Evolutionary conservation across 2,888 invertebrate species (phyloP).

Genomic region (Rutpela maculata): DNA sequence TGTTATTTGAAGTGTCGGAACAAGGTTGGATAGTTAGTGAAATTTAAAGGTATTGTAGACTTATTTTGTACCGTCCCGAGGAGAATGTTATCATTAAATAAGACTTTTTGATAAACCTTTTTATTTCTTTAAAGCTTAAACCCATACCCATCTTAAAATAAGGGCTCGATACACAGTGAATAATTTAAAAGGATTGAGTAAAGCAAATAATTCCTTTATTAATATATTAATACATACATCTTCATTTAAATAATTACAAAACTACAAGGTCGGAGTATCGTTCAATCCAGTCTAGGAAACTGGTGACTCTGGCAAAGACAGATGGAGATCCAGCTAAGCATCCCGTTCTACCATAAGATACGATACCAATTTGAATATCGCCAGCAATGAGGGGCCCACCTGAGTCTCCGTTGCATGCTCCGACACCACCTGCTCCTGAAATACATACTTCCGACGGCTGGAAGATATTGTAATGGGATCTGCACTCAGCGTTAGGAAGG

Average conservation of each 20-base stretch:
- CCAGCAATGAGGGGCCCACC: constrained; percentile 13
- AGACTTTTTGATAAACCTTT: no score
- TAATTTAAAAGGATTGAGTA: no score
- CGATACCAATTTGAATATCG: constrained; percentile 11
- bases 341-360: constrained; percentile 15
- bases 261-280: constrained; percentile 1
- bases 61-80: no score
- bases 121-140: no score
- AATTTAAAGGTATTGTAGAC: no score
- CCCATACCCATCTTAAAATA: no score
- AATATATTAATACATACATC: no score
- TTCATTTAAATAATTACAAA: neutral
- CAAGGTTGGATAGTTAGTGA: no score
- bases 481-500: constrained; percentile 15
- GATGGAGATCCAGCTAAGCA: constrained; percentile 9
- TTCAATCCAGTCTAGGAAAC: constrained; percentile 25
- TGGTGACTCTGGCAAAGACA: constrained; percentile 21
- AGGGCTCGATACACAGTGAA: no score
- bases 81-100: no score
- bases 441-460: constrained; percentile 9
- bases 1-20: no score
- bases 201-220: no score
- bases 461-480: constrained; percentile 13
- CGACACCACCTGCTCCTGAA: constrained; percentile 20
- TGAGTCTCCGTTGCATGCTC: constrained; percentile 28